A percentile compares a stretch with the other conserved stretches of the same genome.
Evolutionary conservation across 2,888 invertebrate species (phyloP).

Genomic region (Sarcophaga rosellei): DNA sequence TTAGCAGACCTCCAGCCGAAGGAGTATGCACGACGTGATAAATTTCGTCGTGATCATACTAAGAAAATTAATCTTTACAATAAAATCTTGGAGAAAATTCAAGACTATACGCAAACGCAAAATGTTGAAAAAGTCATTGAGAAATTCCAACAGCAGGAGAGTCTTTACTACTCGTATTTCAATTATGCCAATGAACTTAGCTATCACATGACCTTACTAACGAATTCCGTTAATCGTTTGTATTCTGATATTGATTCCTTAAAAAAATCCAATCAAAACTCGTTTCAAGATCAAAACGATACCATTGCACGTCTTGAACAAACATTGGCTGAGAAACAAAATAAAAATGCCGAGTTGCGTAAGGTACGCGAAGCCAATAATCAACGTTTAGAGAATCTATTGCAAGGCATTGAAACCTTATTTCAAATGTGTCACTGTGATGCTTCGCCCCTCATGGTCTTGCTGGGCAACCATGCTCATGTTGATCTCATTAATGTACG

Average conservation of each 20-base stretch:
- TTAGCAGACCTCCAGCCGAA: conserved; percentile 77
- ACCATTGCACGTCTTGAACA: conserved; percentile 73
- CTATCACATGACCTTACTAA: conserved; percentile 78
- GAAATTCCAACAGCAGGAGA: conserved; percentile 79
- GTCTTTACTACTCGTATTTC: conserved; percentile 80
- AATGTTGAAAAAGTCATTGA: conserved; percentile 77
- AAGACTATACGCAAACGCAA: conserved; percentile 75
- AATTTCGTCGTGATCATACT: conserved; percentile 75
- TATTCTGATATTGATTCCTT: conserved; percentile 76
- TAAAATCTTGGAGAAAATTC: conserved; percentile 77
- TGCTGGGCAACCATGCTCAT: conserved; percentile 83
- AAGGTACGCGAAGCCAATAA: conserved; percentile 72
- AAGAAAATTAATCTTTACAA: conserved; percentile 78
- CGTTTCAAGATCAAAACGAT: conserved; percentile 74
- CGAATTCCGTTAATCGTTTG: conserved; percentile 76
- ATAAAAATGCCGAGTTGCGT: conserved; percentile 70
- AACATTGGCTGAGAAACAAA: conserved; percentile 72
- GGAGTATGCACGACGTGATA: conserved; percentile 78
- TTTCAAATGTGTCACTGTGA: conserved; percentile 82
- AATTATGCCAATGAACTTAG: conserved; percentile 80
- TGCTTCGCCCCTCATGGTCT: conserved; percentile 81
- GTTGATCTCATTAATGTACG: conserved; percentile 83
- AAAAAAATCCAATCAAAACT: conserved; percentile 73
- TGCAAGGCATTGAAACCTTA: conserved; percentile 75
- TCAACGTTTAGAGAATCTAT: conserved; percentile 72